Base-by-base conservation (phyloP, 2,797 vertebrate species). In the Petrocephalus sullivani region DNA sequence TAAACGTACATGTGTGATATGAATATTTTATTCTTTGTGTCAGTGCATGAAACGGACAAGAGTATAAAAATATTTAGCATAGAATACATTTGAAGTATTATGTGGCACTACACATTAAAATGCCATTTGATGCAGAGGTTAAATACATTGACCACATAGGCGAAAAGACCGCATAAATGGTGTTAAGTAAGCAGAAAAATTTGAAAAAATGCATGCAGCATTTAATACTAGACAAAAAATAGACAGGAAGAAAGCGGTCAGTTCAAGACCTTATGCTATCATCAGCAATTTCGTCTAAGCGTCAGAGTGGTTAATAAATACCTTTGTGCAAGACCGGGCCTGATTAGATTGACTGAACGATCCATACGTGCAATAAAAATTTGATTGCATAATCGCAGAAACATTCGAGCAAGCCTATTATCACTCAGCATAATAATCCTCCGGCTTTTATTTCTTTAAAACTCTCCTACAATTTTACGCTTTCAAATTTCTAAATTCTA, bases 11-110 rank as follows among this genome's bases (percentile, higher is more conserved):
- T 46, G 71, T 78, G 37, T 33, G 6, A 9, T 78, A 78, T 78
- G 71, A 78, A 78, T 41, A 78, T 78, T 78, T 78, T 46, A 46
- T 78, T 41, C 14, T 78, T 3, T 78, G 71, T 78, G 71, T 6
- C 37, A 41, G 37, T 46, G 37, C 71, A 78, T 41, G 71, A 46
- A 46, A 78, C 37, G 5, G 71, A 33, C 37, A 78, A 78, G 71
- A 78, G 12, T 78, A 78, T 46, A 78, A 78, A 37, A 78, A 78
- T 41, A 78, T 78, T 78, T 78, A 41, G 71, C 37, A 78, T 78
- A 19, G 71, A 78, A 46, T 78, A 16, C 16, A 78, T 46, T 78
- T 78, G 33, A 78, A 78, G 33, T 33, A 67, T 33, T 67, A 33
- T 67, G 33, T 33, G 12, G 64, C 64, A 67, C 64, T 67, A 67